These are phyloP conservation scores for Pangasius larnaudii DNA, from an alignment of 2,797 vertebrate species.

Conservation along the genomic window DNA sequence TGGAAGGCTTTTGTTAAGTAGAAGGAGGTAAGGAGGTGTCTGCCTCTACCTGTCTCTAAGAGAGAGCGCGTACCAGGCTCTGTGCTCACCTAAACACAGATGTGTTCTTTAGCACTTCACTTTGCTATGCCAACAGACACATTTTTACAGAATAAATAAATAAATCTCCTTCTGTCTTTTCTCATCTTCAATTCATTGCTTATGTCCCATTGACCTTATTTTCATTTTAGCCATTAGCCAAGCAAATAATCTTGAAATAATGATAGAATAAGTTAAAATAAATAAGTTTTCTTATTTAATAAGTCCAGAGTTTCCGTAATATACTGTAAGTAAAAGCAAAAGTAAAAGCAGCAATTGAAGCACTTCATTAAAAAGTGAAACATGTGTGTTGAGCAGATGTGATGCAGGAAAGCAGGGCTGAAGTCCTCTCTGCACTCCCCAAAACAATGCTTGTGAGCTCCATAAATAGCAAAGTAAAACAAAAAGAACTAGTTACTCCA, in stretches of 20 bases:
- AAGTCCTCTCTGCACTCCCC: background rate
- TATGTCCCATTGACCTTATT: too few relatives aligned
- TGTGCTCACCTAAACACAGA: slow-evolving; percentile 14
- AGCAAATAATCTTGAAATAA: background rate
- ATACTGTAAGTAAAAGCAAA: background rate
- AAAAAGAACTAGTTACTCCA: background rate
- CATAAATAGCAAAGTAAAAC: background rate
- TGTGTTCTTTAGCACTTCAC: background rate
- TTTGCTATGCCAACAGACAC: background rate
- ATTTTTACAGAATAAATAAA: slow-evolving; percentile 5
- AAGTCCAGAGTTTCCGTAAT: background rate
- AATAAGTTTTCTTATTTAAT: background rate
- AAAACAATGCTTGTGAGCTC: background rate
- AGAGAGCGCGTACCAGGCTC: slow-evolving; percentile 19
- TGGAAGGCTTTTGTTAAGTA: slow-evolving; percentile 7
- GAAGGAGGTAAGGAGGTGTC: slow-evolving; percentile 13
- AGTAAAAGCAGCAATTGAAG: slow-evolving; percentile 1
- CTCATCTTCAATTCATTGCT: background rate
- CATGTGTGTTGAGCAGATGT: slow-evolving; percentile 8
- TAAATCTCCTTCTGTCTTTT: background rate
- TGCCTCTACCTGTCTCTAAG: slow-evolving; percentile 31
- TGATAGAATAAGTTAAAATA: too few relatives aligned
- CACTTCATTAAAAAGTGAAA: background rate
- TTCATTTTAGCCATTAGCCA: background rate
- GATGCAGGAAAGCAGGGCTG: background rate